A percentile compares a stretch with the other conserved stretches of the same genome.
These are phyloP conservation scores for Nannospalax galili DNA, from an alignment of 2,113 vertebrate genomes.

Conservation along the genomic window DNA sequence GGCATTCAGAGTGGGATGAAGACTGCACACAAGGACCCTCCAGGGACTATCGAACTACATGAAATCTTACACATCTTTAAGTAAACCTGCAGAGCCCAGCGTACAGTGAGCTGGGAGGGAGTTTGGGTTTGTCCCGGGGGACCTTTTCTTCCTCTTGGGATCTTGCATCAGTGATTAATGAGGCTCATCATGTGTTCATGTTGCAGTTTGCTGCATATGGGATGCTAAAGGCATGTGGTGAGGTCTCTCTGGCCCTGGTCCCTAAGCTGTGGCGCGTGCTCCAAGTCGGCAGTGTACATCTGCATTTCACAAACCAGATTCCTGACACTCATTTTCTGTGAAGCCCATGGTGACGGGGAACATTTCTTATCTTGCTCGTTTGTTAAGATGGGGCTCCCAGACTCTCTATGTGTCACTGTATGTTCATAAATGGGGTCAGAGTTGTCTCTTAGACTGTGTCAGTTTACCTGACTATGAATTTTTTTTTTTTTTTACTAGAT, in stretches of 20 bases:
- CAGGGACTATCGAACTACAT: conserved; percentile 54
- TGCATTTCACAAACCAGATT: conserved; percentile 65
- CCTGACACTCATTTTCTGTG: conserved; percentile 59
- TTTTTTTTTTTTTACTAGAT: not conserved
- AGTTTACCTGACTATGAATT: not conserved
- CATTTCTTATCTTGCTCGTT: not conserved
- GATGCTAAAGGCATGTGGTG: conserved; percentile 34
- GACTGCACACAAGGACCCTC: not conserved
- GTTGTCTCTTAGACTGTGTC: not conserved
- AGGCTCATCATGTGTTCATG: conserved; percentile 28
- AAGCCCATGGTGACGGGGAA: conserved; percentile 49
- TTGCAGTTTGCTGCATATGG: conserved; percentile 48
- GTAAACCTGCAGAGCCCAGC: not conserved
- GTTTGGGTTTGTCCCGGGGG: not conserved
- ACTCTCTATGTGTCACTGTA: too few species aligned
- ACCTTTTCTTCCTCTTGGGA: not conserved
- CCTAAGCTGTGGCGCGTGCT: conserved; percentile 56
- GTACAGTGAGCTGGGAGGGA: not conserved
- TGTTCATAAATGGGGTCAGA: not conserved
- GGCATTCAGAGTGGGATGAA: conserved; percentile 57
- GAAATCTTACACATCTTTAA: conserved; percentile 46
- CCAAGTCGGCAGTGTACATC: accelerated
- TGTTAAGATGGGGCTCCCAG: not conserved
- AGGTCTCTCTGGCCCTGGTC: not conserved
- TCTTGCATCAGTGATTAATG: not conserved